These are phyloP conservation scores for Himantopus leucocephalus DNA, from an alignment of 2,113 vertebrate genomes.

Conservation along the genomic window DNA sequence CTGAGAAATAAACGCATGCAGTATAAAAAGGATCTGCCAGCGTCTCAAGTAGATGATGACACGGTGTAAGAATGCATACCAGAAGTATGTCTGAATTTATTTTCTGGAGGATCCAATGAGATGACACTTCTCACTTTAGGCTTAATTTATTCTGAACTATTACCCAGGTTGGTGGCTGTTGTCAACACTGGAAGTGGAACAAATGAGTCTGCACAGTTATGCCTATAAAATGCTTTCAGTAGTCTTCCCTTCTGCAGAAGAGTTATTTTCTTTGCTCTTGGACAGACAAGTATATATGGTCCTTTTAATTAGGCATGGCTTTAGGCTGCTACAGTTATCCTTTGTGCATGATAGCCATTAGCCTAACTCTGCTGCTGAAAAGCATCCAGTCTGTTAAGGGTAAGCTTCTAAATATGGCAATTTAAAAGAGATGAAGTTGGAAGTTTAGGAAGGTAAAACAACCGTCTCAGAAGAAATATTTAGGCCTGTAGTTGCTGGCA, in stretches of 20 bases:
- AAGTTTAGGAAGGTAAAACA: slow-evolving; percentile 35
- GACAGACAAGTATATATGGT: slow-evolving; percentile 38
- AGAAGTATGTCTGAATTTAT: slow-evolving; percentile 30
- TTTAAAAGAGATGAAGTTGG: slow-evolving; percentile 32
- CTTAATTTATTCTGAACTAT: slow-evolving; percentile 48
- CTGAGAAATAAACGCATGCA: slow-evolving; percentile 6
- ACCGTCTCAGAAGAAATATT: slow-evolving; percentile 39
- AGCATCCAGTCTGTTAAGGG: slow-evolving; percentile 3
- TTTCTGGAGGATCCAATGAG: neutral
- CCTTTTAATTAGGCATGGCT: slow-evolving; percentile 56
- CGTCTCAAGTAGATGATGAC: slow-evolving; percentile 10
- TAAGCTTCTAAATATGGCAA: neutral
- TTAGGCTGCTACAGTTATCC: slow-evolving; percentile 21
- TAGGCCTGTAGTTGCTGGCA: slow-evolving; percentile 48
- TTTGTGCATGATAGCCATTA: slow-evolving; percentile 55
- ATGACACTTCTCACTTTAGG: slow-evolving; percentile 19
- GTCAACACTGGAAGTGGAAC: slow-evolving; percentile 9
- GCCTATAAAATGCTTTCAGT: neutral
- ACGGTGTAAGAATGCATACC: slow-evolving; percentile 12
- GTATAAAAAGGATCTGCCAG: neutral
- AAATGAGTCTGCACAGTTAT: slow-evolving; percentile 9
- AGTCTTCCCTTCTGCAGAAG: neutral
- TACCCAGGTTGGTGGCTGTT: slow-evolving; percentile 5
- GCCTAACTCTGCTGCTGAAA: slow-evolving; percentile 42
- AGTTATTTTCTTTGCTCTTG: slow-evolving; percentile 21